These are phyloP conservation scores for Origma solitaria DNA, from an alignment of 2,113 vertebrate genomes.

Conservation along the genomic window DNA sequence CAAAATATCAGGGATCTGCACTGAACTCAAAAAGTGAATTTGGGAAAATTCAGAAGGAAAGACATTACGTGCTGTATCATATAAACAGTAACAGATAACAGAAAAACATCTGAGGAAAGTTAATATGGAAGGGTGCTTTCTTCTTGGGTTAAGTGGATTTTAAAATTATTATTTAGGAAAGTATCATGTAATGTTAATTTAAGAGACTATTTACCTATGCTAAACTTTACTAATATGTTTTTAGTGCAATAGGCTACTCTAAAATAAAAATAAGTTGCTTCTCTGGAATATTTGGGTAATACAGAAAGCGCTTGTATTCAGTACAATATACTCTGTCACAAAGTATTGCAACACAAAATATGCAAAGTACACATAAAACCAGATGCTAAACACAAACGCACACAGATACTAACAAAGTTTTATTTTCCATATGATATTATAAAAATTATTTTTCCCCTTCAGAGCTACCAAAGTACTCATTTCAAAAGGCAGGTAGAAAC, in stretches of 20 bases:
- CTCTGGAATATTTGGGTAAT: background rate
- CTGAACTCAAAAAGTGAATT: background rate
- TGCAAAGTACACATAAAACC: background rate
- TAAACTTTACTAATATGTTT: background rate
- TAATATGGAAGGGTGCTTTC: background rate
- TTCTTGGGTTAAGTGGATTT: background rate
- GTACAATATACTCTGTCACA: background rate
- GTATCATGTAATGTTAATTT: background rate
- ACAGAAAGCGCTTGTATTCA: background rate
- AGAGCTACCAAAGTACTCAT: background rate
- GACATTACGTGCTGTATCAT: background rate
- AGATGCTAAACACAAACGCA: background rate
- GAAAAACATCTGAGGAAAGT: background rate
- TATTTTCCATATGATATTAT: background rate
- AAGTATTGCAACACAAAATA: background rate
- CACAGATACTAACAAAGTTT: background rate
- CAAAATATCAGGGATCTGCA: background rate
- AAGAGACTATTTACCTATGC: background rate
- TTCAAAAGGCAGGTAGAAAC: background rate
- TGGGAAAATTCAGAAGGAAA: background rate
- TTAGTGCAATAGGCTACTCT: background rate
- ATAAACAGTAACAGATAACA: background rate
- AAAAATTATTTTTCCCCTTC: background rate
- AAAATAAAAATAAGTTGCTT: background rate
- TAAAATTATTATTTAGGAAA: background rate